A percentile compares a stretch with the other conserved stretches of the same genome.
phyloP scores from a whole-genome alignment of 2,113 vertebrate species.

The Chlorodrepanis virens region DNA sequence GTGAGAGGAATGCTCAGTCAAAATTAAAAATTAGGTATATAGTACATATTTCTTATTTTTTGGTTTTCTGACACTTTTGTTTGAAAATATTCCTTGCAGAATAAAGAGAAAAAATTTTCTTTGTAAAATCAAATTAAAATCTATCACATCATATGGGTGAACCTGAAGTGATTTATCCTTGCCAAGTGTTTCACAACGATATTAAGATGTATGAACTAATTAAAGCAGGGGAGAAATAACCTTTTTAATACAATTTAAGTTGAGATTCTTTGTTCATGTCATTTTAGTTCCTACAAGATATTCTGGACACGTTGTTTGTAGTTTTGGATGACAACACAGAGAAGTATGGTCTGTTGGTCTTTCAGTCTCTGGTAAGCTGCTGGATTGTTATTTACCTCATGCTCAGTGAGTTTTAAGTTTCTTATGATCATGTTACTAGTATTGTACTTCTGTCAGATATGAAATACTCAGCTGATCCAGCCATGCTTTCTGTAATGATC shows the following conservation, averaged over 20 bases:
- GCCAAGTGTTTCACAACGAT: not conserved
- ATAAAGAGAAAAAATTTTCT: not conserved
- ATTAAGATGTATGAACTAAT: not conserved
- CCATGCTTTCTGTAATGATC: not conserved
- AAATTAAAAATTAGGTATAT: not conserved
- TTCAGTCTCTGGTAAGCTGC: constrained; percentile 90
- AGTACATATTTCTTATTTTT: not conserved
- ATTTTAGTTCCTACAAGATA: constrained; percentile 90
- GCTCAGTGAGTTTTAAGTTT: not conserved
- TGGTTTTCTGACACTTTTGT: not conserved
- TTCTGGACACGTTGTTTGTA: constrained; percentile 92
- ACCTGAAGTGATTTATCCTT: not conserved
- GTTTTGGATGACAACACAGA: constrained; percentile 97
- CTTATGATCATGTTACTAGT: not conserved
- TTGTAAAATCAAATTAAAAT: not conserved
- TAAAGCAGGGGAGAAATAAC: not conserved
- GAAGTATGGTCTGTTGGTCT: constrained; percentile 93
- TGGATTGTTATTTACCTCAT: not conserved
- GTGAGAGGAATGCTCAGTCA: not conserved
- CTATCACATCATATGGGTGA: not conserved
- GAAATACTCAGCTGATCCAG: not conserved
- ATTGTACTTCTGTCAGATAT: not conserved
- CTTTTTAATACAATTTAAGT: not conserved
- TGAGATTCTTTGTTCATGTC: not conserved
- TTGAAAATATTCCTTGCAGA: not conserved